Percentiles rank a stretch among this genome's conserved stretches.
Conservation (phyloP, 2,888 invertebrate species). For the Ellobium chinense region DNA sequence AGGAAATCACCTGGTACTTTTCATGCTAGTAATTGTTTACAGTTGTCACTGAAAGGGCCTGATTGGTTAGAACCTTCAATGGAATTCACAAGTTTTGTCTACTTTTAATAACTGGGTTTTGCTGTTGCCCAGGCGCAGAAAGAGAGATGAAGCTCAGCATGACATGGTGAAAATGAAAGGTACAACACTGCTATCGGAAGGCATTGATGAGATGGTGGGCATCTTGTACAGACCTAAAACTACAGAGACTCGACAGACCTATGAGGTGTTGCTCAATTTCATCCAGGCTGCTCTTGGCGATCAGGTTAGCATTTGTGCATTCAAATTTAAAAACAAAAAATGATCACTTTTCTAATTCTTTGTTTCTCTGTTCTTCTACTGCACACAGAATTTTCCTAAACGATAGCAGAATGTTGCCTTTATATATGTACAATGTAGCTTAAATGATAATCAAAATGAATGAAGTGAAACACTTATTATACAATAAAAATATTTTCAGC, state of each 20-base stretch:
- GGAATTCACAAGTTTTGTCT: too few species aligned
- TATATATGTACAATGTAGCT: too few species aligned
- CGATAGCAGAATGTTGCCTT: too few species aligned
- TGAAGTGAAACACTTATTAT: too few species aligned
- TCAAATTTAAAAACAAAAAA: too few species aligned
- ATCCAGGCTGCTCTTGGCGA: constrained; percentile 98
- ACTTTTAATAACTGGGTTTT: too few species aligned
- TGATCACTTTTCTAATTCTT: too few species aligned
- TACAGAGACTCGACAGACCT: constrained; percentile 97
- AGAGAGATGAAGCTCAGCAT: constrained; percentile 90
- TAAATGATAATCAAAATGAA: too few species aligned
- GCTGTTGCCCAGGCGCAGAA: constrained; percentile 69
- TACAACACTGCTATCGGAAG: constrained; percentile 84
- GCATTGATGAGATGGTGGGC: constrained; percentile 95
- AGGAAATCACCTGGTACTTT: not conserved
- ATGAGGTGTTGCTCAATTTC: constrained; percentile 96
- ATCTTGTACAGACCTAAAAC: constrained; percentile 97
- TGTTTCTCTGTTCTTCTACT: too few species aligned
- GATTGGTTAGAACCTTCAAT: too few species aligned
- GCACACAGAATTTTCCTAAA: too few species aligned
- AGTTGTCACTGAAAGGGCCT: not conserved
- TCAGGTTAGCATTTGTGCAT: constrained; percentile 81
- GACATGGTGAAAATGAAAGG: constrained; percentile 95
- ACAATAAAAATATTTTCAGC: too few species aligned
- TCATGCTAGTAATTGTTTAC: not conserved